Evolutionary conservation across 2,888 invertebrate species (phyloP).

Genomic region (Alsophila aescularia): DNA sequence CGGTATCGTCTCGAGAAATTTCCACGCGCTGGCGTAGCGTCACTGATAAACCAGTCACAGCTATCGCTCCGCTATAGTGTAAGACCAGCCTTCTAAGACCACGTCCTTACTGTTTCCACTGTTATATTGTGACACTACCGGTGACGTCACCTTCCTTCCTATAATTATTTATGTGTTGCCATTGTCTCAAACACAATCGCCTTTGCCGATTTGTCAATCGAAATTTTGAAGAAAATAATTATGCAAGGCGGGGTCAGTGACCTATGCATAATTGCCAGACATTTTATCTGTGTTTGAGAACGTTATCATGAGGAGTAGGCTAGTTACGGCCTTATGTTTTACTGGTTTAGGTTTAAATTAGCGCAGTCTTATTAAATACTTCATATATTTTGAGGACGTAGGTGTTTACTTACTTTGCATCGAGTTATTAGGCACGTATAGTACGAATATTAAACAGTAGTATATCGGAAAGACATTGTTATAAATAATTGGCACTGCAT

Average conservation of each 20-base stretch:
- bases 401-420: no score
- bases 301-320: neutral
- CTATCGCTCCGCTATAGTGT: no score
- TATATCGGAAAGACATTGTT: no score
- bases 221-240: conserved; percentile 53
- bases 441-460: no score
- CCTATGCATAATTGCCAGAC: conserved; percentile 25
- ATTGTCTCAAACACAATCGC: conserved; percentile 74
- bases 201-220: conserved; percentile 56
- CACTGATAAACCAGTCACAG: no score
- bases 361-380: no score
- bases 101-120: conserved; percentile 13
- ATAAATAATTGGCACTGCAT: no score
- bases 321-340: conserved; percentile 3
- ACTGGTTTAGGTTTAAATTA: neutral
- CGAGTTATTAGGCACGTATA: no score
- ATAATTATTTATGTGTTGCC: conserved; percentile 47
- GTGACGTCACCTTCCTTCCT: conserved; percentile 62
- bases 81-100: no score
- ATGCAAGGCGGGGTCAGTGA: conserved; percentile 42
- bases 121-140: conserved; percentile 6
- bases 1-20: no score
- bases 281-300: neutral
- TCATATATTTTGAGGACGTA: no score
- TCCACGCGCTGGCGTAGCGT: no score